Conservation (phyloP, 2,888 invertebrate species). For the Brachypterus glaber region DNA sequence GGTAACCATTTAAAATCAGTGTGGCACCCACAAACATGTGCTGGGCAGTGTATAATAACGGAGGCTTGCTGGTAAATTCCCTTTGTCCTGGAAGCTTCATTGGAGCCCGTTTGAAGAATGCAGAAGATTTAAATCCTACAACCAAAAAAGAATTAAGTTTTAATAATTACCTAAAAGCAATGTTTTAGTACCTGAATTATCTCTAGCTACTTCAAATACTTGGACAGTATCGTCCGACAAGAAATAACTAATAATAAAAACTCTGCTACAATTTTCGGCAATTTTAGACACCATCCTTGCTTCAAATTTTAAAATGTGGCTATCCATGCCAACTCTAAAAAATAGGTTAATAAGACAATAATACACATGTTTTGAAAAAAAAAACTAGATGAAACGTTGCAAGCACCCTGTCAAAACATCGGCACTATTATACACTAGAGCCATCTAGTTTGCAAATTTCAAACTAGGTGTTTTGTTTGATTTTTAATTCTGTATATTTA, state of each 20-base stretch:
- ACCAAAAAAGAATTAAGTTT: slow-evolving; percentile 4
- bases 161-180: slow-evolving; percentile 11
- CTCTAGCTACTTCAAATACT: slow-evolving; percentile 64
- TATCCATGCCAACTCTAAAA: slow-evolving; percentile 60
- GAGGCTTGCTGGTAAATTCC: slow-evolving; percentile 59
- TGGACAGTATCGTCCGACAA: slow-evolving; percentile 77
- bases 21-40: slow-evolving; percentile 81
- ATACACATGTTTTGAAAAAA: no score
- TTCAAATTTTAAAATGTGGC: slow-evolving; percentile 68
- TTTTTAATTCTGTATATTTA: no score
- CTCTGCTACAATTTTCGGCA: slow-evolving; percentile 53
- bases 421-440: no score
- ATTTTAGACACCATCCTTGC: slow-evolving; percentile 67
- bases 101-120: slow-evolving; percentile 57
- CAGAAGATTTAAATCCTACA: slow-evolving; percentile 44
- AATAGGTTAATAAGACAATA: no score
- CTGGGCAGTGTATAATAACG: slow-evolving; percentile 63
- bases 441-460: no score
- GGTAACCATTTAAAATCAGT: slow-evolving; percentile 65
- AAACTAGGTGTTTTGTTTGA: no score
- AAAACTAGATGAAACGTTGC: no score
- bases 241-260: slow-evolving; percentile 73
- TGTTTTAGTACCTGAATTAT: slow-evolving; percentile 21
- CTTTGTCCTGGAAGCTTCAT: slow-evolving; percentile 67
- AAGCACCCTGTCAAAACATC: no score